A percentile compares a stretch with the other conserved stretches of the same genome.
phyloP scores from a whole-genome alignment of 2,888 invertebrate species.

The Ochropacha duplaris region DNA sequence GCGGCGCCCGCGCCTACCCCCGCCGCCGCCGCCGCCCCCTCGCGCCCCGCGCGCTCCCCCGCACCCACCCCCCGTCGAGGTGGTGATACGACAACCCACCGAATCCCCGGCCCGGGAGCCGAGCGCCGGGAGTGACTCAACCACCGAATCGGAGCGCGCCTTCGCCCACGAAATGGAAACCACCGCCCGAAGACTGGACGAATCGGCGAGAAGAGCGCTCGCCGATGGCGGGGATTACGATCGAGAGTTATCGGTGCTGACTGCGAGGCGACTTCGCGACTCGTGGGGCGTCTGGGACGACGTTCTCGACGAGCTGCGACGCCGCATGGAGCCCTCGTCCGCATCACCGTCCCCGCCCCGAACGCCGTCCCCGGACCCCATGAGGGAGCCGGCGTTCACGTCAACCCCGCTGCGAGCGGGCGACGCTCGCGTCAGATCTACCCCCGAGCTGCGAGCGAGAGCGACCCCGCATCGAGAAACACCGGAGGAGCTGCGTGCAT shows the following conservation, averaged over 20 bases:
- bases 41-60: slow-evolving; percentile 40
- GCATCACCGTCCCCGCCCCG: slow-evolving; percentile 69
- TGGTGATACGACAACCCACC: slow-evolving; percentile 42
- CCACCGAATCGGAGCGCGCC: slow-evolving; percentile 74
- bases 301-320: slow-evolving; percentile 73
- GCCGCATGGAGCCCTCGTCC: slow-evolving; percentile 67
- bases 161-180: slow-evolving; percentile 76
- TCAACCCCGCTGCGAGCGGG: slow-evolving; percentile 83
- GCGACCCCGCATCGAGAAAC: slow-evolving; percentile 68
- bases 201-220: slow-evolving; percentile 65
- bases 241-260: slow-evolving; percentile 81
- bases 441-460: slow-evolving; percentile 84
- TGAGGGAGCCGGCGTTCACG: slow-evolving; percentile 77
- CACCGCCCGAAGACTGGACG: slow-evolving; percentile 72
- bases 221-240: slow-evolving; percentile 82
- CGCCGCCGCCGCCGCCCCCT: slow-evolving; percentile 60
- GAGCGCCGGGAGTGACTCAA: slow-evolving; percentile 75
- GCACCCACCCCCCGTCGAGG: slow-evolving; percentile 53
- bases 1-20: slow-evolving; percentile 66
- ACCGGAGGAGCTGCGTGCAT: slow-evolving; percentile 78
- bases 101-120: slow-evolving; percentile 64
- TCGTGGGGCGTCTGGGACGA: slow-evolving; percentile 81
- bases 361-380: slow-evolving; percentile 66
- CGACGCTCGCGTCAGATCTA: slow-evolving; percentile 76
- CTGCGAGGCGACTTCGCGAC: slow-evolving; percentile 72